Conservation (phyloP, 1,140 invertebrate species). For the Brachionus angularis region DNA sequence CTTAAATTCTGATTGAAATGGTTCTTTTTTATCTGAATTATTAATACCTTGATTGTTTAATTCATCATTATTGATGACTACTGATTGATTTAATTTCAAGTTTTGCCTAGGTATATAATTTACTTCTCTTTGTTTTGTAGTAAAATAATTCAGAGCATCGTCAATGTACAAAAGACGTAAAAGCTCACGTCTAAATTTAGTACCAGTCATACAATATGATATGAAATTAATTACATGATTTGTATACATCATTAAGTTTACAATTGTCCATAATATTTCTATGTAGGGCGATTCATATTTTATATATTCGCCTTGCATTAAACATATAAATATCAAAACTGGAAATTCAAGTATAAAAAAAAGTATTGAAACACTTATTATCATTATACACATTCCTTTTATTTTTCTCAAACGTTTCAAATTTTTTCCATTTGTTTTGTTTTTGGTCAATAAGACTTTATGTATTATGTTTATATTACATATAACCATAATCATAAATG, state of each 20-base stretch:
- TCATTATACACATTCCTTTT: constrained; percentile 42
- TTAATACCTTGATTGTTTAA: too few relatives aligned
- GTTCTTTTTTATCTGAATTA: too few relatives aligned
- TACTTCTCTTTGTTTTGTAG: too few relatives aligned
- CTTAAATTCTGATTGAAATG: too few relatives aligned
- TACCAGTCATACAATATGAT: constrained; percentile 73
- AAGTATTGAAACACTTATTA: constrained; percentile 20
- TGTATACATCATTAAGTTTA: constrained; percentile 67
- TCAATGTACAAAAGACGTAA: constrained; percentile 13
- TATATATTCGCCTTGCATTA: constrained; percentile 31
- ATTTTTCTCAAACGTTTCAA: constrained; percentile 31
- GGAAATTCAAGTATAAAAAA: constrained; percentile 39
- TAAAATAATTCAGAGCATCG: neutral
- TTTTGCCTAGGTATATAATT: too few relatives aligned
- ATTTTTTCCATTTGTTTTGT: constrained; percentile 40
- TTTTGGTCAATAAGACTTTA: constrained; percentile 32
- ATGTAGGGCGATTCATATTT: constrained; percentile 32
- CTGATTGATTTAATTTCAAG: too few relatives aligned
- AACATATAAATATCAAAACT: constrained; percentile 21
- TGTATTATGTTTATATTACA: constrained; percentile 43
- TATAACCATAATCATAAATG: constrained; percentile 42
- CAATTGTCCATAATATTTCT: constrained; percentile 61
- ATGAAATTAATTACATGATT: constrained; percentile 80
- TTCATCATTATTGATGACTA: too few relatives aligned
- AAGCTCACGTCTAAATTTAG: constrained; percentile 68